Conservation (phyloP, 2,113 vertebrate genomes). For the Corvus cornix region DNA sequence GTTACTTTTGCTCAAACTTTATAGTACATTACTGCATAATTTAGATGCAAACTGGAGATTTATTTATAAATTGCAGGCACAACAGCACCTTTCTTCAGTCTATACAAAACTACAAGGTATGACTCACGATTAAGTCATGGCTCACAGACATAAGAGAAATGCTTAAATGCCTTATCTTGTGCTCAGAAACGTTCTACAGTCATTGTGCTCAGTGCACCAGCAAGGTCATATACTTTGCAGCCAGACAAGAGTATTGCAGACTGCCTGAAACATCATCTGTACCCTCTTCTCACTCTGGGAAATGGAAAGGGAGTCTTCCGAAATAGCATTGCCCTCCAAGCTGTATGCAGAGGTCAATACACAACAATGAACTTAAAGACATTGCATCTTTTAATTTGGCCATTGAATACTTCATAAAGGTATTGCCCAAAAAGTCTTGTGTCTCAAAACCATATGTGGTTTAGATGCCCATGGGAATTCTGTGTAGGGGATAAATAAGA, state of each 20-base stretch:
- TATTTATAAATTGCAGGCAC: not conserved
- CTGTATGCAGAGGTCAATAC: not conserved
- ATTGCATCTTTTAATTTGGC: not conserved
- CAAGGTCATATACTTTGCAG: not conserved
- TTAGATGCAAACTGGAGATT: not conserved
- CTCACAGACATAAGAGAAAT: not conserved
- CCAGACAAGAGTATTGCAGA: not conserved
- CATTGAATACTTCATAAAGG: not conserved
- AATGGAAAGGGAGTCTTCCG: not conserved
- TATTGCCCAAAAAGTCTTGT: not conserved
- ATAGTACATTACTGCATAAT: not conserved
- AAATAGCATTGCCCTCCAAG: not conserved
- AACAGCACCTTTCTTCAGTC: not conserved
- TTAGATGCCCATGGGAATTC: not conserved
- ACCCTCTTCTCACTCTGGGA: not conserved
- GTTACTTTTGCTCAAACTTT: not conserved
- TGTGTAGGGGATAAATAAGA: not conserved
- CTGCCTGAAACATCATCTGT: not conserved
- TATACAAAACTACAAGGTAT: not conserved
- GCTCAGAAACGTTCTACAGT: not conserved
- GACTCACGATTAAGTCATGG: not conserved
- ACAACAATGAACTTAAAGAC: not conserved
- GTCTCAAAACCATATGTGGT: not conserved
- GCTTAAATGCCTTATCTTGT: not conserved
- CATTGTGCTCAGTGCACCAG: not conserved